These are phyloP conservation scores for Oeneis ivallda DNA, from an alignment of 2,888 invertebrate genomes.

Conservation along the genomic window DNA sequence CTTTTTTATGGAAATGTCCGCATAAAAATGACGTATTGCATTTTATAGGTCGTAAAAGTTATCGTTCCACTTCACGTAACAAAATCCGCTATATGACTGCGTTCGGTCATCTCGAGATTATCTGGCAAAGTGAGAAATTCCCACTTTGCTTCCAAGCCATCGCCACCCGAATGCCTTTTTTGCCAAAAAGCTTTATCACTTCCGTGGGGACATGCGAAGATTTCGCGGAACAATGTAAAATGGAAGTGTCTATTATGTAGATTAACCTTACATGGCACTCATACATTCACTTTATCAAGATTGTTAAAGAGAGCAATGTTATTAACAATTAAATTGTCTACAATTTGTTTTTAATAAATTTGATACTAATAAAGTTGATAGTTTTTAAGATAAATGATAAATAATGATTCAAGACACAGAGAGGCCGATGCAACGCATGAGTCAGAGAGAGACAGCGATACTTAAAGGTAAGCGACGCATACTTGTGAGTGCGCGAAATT, in stretches of 20 bases:
- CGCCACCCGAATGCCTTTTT: constrained; percentile 76
- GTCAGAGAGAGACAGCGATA: too few relatives aligned
- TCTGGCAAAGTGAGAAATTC: constrained; percentile 60
- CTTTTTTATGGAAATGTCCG: constrained; percentile 16
- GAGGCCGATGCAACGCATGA: too few relatives aligned
- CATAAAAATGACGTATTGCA: constrained; percentile 37
- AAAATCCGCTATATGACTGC: constrained; percentile 45
- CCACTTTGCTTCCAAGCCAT: constrained; percentile 76
- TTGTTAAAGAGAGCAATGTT: too few relatives aligned
- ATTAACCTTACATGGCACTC: too few relatives aligned
- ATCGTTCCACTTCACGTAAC: constrained; percentile 61
- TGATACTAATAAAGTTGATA: too few relatives aligned
- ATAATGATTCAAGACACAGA: too few relatives aligned
- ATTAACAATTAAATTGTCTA: too few relatives aligned
- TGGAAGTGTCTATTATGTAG: constrained; percentile 46
- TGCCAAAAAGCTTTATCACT: constrained; percentile 81
- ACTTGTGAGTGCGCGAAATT: too few relatives aligned
- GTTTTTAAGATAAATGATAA: too few relatives aligned
- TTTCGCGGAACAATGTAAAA: constrained; percentile 41
- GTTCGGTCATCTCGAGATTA: constrained; percentile 60
- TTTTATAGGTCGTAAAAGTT: constrained; percentile 48
- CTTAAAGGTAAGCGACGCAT: too few relatives aligned
- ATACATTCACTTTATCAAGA: too few relatives aligned
- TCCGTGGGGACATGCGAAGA: constrained; percentile 71
- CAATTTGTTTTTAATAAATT: too few relatives aligned